phyloP scores from a whole-genome alignment of 2,113 vertebrate genomes.

The Burhinus bistriatus region DNA sequence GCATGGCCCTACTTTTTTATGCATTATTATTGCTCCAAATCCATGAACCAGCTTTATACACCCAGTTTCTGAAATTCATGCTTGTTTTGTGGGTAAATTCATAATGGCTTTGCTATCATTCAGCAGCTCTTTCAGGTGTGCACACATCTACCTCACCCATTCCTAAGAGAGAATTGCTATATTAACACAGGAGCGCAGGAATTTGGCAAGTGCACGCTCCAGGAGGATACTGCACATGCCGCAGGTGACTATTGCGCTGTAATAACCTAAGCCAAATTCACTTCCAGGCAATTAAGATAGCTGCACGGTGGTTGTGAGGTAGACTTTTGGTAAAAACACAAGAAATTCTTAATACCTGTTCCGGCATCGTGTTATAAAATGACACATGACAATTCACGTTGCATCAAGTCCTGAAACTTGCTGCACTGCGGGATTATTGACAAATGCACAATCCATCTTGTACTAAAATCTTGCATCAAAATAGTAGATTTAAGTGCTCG shows the following conservation, averaged over 20 bases:
- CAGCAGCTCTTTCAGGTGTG: neutral
- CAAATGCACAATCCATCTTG: neutral
- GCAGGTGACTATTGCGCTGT: rapidly evolving
- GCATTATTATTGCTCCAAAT: neutral
- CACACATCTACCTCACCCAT: neutral
- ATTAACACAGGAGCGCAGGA: rapidly evolving
- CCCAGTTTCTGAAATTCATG: neutral
- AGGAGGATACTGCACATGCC: neutral
- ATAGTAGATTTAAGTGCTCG: neutral
- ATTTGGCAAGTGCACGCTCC: neutral
- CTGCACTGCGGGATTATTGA: neutral
- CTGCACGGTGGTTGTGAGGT: neutral
- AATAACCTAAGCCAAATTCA: neutral
- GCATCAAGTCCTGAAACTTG: neutral
- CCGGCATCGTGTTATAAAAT: neutral
- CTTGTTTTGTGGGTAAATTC: neutral
- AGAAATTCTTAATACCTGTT: neutral
- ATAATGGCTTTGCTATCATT: neutral
- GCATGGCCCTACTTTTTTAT: neutral
- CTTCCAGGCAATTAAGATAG: neutral
- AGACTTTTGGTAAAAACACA: neutral
- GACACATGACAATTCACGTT: neutral
- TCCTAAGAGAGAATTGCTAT: neutral
- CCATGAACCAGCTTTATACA: neutral
- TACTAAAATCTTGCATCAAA: neutral